A percentile compares a stretch with the other conserved stretches of the same genome.
Evolutionary conservation across 2,888 invertebrate genomes (phyloP).

Genomic region (Diadegma fenestrale): DNA sequence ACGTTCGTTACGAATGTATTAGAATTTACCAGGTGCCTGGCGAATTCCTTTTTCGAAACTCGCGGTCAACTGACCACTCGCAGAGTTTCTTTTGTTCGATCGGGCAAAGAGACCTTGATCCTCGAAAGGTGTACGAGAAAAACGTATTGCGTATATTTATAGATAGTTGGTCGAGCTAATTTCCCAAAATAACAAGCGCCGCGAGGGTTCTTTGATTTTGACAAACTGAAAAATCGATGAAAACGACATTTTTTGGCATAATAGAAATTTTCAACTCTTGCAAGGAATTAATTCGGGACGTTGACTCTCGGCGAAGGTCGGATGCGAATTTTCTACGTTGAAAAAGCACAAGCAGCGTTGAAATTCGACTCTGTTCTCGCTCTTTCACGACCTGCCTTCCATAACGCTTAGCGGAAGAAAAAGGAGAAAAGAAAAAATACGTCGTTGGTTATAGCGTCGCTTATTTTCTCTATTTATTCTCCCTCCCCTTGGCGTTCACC

Average conservation of each 20-base stretch:
- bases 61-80: conserved; percentile 40
- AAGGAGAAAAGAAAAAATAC: conserved; percentile 25
- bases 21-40: conserved; percentile 57
- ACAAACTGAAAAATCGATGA: neutral
- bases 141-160: conserved; percentile 27
- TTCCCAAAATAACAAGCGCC: neutral
- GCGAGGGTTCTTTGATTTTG: neutral
- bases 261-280: neutral
- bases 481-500: conserved; percentile 30
- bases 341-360: conserved; percentile 45
- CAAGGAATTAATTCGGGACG: conserved; percentile 20
- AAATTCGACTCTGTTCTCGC: conserved; percentile 49
- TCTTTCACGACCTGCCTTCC: conserved; percentile 63
- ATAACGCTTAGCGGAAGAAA: conserved; percentile 15
- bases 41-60: conserved; percentile 65
- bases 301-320: conserved; percentile 52
- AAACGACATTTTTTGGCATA: neutral
- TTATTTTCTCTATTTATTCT: conserved; percentile 24
- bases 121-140: conserved; percentile 7
- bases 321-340: conserved; percentile 45
- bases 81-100: conserved; percentile 63
- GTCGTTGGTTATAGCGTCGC: conserved; percentile 42
- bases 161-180: neutral
- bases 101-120: conserved; percentile 28
- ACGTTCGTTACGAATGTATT: conserved; percentile 14